A percentile compares a stretch with the other conserved stretches of the same genome.
These are phyloP conservation scores for Agrochola lota DNA, from an alignment of 2,888 invertebrate genomes.

Conservation along the genomic window DNA sequence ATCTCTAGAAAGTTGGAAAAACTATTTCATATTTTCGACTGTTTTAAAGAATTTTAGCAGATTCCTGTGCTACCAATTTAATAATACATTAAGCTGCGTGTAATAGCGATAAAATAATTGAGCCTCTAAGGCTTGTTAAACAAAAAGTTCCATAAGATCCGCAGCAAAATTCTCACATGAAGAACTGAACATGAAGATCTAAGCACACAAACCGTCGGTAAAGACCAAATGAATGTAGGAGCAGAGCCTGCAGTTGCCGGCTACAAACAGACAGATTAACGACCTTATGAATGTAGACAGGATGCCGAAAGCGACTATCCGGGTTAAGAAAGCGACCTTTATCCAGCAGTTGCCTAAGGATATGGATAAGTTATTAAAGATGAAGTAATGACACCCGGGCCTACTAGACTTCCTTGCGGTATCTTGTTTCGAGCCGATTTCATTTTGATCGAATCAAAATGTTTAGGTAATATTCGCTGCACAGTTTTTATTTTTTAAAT, in stretches of 20 bases:
- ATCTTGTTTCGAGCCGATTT: neutral
- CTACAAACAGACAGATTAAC: slow-evolving; percentile 23
- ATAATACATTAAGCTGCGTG: too few relatives aligned
- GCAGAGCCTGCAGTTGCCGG: neutral
- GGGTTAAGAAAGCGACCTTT: slow-evolving; percentile 42
- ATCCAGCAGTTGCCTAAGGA: slow-evolving; percentile 8
- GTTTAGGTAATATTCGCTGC: neutral
- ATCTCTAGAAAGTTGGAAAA: slow-evolving; percentile 39
- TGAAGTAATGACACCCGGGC: slow-evolving; percentile 10
- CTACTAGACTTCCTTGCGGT: slow-evolving; percentile 21
- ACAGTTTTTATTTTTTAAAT: neutral
- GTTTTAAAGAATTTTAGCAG: neutral
- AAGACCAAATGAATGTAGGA: neutral
- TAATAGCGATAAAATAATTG: neutral
- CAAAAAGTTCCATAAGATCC: neutral
- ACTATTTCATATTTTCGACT: neutral
- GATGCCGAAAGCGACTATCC: slow-evolving; percentile 22
- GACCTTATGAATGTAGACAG: slow-evolving; percentile 44
- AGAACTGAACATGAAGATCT: neutral
- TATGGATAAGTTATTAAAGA: neutral
- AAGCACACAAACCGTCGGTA: neutral
- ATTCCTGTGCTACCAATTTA: neutral
- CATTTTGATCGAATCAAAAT: neutral
- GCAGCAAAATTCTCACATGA: neutral
- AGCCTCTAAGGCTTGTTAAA: neutral